These are phyloP conservation scores for Coecobrya sp. DNA, from an alignment of 2,888 invertebrate genomes.

Conservation along the genomic window DNA sequence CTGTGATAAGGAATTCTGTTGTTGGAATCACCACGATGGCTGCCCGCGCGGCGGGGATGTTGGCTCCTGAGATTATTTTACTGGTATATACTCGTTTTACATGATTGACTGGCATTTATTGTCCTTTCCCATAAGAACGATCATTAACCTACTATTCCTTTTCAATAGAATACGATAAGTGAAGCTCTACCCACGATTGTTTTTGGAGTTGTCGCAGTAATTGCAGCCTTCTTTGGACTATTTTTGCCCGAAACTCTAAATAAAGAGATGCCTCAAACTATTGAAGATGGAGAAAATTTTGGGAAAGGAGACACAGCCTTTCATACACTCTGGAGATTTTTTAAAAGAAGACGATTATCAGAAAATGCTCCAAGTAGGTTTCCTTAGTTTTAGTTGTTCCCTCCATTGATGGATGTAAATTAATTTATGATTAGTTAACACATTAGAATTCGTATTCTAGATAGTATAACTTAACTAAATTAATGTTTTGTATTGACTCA, in stretches of 20 bases:
- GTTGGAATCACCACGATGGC: slow-evolving; percentile 95
- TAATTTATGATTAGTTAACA: too few species aligned
- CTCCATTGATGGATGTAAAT: not conserved
- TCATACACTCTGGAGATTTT: slow-evolving; percentile 65
- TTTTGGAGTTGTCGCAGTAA: slow-evolving; percentile 92
- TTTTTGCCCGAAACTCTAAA: slow-evolving; percentile 87
- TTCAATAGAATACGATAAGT: slow-evolving; percentile 91
- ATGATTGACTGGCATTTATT: not conserved
- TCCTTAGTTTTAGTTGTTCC: not conserved
- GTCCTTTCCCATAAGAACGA: not conserved
- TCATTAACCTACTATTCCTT: not conserved
- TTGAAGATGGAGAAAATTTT: slow-evolving; percentile 87
- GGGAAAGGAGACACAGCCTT: slow-evolving; percentile 89
- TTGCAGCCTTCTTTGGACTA: slow-evolving; percentile 92
- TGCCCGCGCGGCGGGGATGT: slow-evolving; percentile 88
- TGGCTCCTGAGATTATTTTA: slow-evolving; percentile 83
- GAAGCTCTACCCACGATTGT: slow-evolving; percentile 93
- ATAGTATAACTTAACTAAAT: too few species aligned
- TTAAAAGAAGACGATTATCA: slow-evolving; percentile 54
- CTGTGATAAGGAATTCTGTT: slow-evolving; percentile 93
- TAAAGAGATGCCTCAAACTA: slow-evolving; percentile 62
- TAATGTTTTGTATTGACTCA: too few species aligned
- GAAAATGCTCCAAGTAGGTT: not conserved
- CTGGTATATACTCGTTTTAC: slow-evolving; percentile 53
- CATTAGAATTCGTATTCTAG: too few species aligned